Percentiles rank a stretch among this genome's conserved stretches.
These are phyloP conservation scores for Alligator sinensis DNA, from an alignment of 2,113 vertebrate genomes.

Conservation along the genomic window DNA sequence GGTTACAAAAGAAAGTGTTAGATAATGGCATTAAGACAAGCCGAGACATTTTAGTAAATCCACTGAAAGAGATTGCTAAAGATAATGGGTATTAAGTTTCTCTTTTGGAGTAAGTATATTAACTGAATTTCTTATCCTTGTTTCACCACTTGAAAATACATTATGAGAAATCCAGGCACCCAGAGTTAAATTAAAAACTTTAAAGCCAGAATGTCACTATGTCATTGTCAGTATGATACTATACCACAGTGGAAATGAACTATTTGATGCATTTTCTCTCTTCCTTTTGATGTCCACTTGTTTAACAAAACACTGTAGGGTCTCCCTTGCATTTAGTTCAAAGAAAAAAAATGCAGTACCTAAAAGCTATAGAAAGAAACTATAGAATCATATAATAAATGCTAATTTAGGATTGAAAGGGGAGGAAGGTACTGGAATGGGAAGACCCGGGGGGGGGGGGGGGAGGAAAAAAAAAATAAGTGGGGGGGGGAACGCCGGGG, in stretches of 20 bases:
- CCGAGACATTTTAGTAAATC: neutral
- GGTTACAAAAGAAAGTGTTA: accelerated
- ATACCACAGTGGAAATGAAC: no score
- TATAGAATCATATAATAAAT: no score
- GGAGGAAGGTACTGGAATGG: neutral
- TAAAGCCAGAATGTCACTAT: no score
- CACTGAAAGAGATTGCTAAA: neutral
- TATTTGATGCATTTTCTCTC: neutral
- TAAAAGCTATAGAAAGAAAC: neutral
- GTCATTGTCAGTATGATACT: no score
- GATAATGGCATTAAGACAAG: no score
- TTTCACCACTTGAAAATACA: neutral
- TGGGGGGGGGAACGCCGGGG: no score
- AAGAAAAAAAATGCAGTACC: neutral
- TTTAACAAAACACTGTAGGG: neutral
- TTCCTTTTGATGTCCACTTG: neutral
- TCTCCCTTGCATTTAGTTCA: neutral
- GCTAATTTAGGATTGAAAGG: neutral
- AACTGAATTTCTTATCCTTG: neutral
- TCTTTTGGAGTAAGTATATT: neutral
- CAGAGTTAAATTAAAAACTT: neutral
- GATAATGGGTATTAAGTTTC: neutral
- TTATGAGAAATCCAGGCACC: neutral
- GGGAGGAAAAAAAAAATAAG: no score
- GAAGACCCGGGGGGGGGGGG: neutral